These are phyloP conservation scores for Mylabris sibirica DNA, from an alignment of 2,888 invertebrate species.

Conservation along the genomic window DNA sequence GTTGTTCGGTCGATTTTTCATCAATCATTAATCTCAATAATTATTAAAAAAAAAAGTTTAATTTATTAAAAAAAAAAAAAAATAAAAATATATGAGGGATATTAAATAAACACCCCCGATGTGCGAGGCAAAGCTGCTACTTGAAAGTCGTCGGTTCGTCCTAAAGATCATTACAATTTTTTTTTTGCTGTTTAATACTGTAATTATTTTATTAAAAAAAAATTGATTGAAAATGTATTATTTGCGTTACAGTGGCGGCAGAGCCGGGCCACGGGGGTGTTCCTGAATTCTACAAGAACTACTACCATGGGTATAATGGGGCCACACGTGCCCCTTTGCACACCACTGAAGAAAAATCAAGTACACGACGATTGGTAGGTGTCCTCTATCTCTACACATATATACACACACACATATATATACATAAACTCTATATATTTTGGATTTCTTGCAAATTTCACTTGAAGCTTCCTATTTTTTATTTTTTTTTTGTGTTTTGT, in stretches of 20 bases:
- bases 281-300: constrained; percentile 88
- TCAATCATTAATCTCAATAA: not conserved
- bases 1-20: constrained; percentile 38
- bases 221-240: constrained; percentile 3
- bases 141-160: constrained; percentile 41
- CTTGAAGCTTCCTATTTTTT: constrained; percentile 21
- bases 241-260: constrained; percentile 79
- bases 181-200: constrained; percentile 19
- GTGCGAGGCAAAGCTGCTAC: constrained; percentile 62
- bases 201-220: too few species aligned
- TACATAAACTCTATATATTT: too few species aligned
- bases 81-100: too few species aligned
- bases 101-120: constrained; percentile 56
- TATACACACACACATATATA: constrained; percentile 8
- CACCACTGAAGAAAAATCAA: constrained; percentile 70
- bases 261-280: constrained; percentile 80
- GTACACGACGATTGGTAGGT: constrained; percentile 75
- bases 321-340: constrained; percentile 65
- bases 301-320: constrained; percentile 78
- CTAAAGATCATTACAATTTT: constrained; percentile 25
- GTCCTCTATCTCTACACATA: constrained; percentile 35
- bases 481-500: not conserved
- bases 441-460: constrained; percentile 19
- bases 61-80: too few species aligned
- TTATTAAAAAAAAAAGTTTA: not conserved